Evolutionary conservation across 2,888 invertebrate genomes (phyloP).

Genomic region (Rhagonycha lutea): DNA sequence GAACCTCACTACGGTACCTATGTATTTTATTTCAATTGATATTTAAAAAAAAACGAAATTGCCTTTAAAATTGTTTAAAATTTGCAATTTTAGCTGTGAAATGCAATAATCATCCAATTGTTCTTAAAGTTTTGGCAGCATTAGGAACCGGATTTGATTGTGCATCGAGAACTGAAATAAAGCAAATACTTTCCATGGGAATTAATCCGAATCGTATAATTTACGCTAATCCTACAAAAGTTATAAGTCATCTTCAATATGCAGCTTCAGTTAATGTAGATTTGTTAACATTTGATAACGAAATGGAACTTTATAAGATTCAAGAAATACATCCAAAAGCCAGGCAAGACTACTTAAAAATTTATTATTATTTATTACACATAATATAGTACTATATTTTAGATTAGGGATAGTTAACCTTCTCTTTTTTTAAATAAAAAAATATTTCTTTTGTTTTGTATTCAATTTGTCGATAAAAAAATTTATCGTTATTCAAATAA

Average conservation of each 20-base stretch:
- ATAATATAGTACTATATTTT: too few relatives aligned
- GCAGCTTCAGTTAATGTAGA: conserved; percentile 76
- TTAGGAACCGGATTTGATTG: conserved; percentile 95
- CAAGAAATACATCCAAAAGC: conserved; percentile 74
- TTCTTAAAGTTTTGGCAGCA: conserved; percentile 83
- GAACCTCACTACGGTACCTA: neutral
- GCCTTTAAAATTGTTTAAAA: neutral
- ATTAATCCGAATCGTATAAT: conserved; percentile 82
- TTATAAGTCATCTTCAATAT: conserved; percentile 85
- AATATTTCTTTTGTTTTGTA: too few relatives aligned
- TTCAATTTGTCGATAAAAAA: too few relatives aligned
- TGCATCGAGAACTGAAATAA: conserved; percentile 92
- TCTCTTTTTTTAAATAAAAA: too few relatives aligned
- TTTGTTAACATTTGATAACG: conserved; percentile 93
- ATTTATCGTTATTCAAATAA: too few relatives aligned
- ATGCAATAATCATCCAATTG: conserved; percentile 87
- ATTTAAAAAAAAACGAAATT: neutral
- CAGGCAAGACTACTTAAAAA: conserved; percentile 62
- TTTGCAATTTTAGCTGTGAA: conserved; percentile 77
- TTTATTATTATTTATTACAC: neutral
- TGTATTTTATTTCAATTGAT: too few relatives aligned
- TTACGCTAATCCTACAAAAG: conserved; percentile 95
- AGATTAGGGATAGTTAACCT: too few relatives aligned
- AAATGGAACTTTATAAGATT: conserved; percentile 88
- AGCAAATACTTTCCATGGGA: conserved; percentile 75